These are phyloP conservation scores for Pyrochroa serraticornis DNA, from an alignment of 2,888 invertebrate genomes.

Conservation along the genomic window DNA sequence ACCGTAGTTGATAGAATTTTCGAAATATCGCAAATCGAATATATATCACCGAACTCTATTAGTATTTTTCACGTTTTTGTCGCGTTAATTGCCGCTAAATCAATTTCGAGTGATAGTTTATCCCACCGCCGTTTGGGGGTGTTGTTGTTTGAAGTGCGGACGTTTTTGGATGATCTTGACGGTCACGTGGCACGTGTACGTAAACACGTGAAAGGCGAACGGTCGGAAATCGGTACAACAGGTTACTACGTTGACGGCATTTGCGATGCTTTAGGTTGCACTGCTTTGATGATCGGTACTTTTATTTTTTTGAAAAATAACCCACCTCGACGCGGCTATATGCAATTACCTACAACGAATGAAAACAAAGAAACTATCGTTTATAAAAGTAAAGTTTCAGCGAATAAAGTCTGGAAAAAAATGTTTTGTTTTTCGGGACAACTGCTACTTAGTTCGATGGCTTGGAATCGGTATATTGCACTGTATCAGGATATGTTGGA, in stretches of 20 bases:
- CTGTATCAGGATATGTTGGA: constrained; percentile 80
- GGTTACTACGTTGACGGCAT: constrained; percentile 85
- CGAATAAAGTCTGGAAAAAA: constrained; percentile 69
- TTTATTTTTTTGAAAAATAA: constrained; percentile 73
- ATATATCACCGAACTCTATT: constrained; percentile 83
- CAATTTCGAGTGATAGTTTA: constrained; percentile 75
- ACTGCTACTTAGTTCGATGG: constrained; percentile 74
- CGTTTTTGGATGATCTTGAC: constrained; percentile 85
- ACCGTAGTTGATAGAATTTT: constrained; percentile 71
- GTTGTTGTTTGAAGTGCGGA: constrained; percentile 78
- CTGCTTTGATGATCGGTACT: constrained; percentile 73
- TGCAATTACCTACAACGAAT: constrained; percentile 67
- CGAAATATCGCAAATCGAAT: constrained; percentile 53
- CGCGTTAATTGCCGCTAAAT: constrained; percentile 75
- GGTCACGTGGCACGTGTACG: constrained; percentile 83
- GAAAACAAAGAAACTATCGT: constrained; percentile 61
- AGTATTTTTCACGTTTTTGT: constrained; percentile 80
- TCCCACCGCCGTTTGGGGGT: constrained; percentile 75
- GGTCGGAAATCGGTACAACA: constrained; percentile 78
- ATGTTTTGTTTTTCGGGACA: constrained; percentile 72
- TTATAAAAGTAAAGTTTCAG: constrained; percentile 72
- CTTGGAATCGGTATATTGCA: constrained; percentile 86
- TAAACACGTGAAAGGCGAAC: constrained; percentile 76
- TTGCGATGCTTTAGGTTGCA: constrained; percentile 79
- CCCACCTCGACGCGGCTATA: constrained; percentile 75